Evolutionary conservation across 2,113 vertebrate genomes (phyloP), one percentile per base, ranked within the genome.

Genomic region (Eretmochelys imbricata): DNA sequence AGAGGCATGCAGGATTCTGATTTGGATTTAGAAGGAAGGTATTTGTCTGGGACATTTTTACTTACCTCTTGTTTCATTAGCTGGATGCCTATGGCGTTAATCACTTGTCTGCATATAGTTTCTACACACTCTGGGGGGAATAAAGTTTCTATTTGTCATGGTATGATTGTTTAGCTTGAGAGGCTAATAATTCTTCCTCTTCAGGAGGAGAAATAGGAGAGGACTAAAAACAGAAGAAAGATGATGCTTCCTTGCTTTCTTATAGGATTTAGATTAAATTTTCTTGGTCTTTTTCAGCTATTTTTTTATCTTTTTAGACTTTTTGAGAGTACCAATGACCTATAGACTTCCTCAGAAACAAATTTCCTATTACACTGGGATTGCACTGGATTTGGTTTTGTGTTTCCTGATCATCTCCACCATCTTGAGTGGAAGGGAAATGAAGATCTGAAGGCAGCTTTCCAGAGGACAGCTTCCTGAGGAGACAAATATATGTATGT

Each of bases 81-180:
- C 19, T 2, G 75, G 42, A 78, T 48, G 75, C 75, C 75, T 78
- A 78, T 25, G 42, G 31, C 27, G 4, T 42, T n/a, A 5, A 1
- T 10, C 4, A 2, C 12, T 6, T 10, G 3, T 3, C 22, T 19
- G 55, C 57, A 59, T 29, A 38, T 57, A 69, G 48, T 78, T 78
- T 78, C n/a, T 16, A 62, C 80, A 62, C 20, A 6, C 31, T 24
- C 17, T 1, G 22, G 14, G 20, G 27, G 25, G 22, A 62, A 82
- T 49, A 20, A 25, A 3, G 0, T 10, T 88, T n/a, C 42, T 16
- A 0, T 38, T 17, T 1, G 49, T 38, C 7, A 0, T 53, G 48
- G 59, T 38, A 8, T 3, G 20, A 3, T 9, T 4, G 14, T 3
- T 31, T 0, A 24, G 20, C 2, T 20, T 79, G 9, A 25, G 50